Evolutionary conservation across 2,888 invertebrate species (phyloP).

Genomic region (Yponomeuta malinellus): DNA sequence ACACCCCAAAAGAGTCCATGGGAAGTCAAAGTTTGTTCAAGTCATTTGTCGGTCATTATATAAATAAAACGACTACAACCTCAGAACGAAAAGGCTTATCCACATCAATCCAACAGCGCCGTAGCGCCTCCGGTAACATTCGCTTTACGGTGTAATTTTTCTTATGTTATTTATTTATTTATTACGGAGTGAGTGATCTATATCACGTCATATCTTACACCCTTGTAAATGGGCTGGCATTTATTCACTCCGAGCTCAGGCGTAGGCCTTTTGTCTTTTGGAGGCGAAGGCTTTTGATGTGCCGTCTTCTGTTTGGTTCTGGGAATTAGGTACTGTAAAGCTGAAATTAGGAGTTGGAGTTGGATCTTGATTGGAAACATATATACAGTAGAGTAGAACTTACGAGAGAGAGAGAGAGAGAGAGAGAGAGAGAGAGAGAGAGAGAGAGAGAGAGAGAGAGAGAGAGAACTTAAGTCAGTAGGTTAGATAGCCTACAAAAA

Average conservation of each 20-base stretch:
- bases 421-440: too few species aligned
- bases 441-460: too few species aligned
- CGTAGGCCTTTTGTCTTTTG: slow-evolving; percentile 7
- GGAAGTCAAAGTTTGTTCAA: too few species aligned
- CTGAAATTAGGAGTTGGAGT: neutral
- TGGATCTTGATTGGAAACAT: too few species aligned
- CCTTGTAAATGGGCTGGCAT: slow-evolving; percentile 62
- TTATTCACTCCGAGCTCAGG: slow-evolving; percentile 8
- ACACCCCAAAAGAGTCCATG: too few species aligned
- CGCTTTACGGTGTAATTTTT: slow-evolving; percentile 76
- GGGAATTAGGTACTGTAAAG: neutral
- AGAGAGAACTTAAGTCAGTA: too few species aligned
- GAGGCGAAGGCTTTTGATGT: slow-evolving; percentile 1
- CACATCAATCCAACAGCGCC: slow-evolving; percentile 35
- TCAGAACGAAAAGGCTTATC: slow-evolving; percentile 28
- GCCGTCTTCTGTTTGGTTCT: neutral
- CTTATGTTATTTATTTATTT: slow-evolving; percentile 76
- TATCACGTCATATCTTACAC: slow-evolving; percentile 75
- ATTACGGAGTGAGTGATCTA: slow-evolving; percentile 74
- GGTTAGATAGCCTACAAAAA: too few species aligned
- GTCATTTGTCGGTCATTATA: too few species aligned
- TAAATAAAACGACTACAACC: too few species aligned
- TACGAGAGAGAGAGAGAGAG: too few species aligned
- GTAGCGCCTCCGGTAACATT: slow-evolving; percentile 72
- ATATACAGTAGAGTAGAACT: too few species aligned